A percentile compares a stretch with the other conserved stretches of the same genome.
Evolutionary conservation across 2,113 vertebrate genomes (phyloP).

Genomic region (Arvicanthis niloticus): DNA sequence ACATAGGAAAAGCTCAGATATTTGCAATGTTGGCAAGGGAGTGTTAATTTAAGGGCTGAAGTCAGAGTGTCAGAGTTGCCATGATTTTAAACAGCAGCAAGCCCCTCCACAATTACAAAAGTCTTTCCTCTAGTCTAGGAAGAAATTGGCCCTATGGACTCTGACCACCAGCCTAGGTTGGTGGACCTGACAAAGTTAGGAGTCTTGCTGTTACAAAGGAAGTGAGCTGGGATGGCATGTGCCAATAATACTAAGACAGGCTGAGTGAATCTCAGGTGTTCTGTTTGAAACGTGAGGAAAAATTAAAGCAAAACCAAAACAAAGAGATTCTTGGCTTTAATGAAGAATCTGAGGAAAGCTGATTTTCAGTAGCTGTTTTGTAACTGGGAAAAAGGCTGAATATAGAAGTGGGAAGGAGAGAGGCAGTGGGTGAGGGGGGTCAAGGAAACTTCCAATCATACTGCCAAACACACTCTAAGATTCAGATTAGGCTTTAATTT

Average conservation of each 20-base stretch:
- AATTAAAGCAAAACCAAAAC: conserved; percentile 50
- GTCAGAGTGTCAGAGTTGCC: background rate
- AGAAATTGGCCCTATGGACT: background rate
- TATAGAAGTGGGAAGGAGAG: background rate
- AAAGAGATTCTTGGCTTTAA: background rate
- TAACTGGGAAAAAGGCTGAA: background rate
- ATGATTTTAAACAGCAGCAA: conserved; percentile 10
- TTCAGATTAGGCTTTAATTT: background rate
- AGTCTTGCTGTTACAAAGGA: background rate
- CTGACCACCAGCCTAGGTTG: background rate
- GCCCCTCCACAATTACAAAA: background rate
- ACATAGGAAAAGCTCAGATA: background rate
- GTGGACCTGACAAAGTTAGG: background rate
- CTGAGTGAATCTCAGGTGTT: background rate
- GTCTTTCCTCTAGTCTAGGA: background rate
- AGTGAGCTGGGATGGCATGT: background rate
- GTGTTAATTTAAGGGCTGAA: background rate
- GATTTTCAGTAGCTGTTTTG: conserved; percentile 6
- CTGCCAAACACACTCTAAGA: background rate
- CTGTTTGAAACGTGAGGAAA: conserved; percentile 36
- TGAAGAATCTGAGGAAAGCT: background rate
- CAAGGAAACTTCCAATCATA: background rate
- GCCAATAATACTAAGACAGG: conserved; percentile 12
- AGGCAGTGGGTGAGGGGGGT: background rate
- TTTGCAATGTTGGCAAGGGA: background rate